These are phyloP conservation scores for Vombatus ursinus DNA, from an alignment of 2,113 vertebrate species.

Conservation along the genomic window DNA sequence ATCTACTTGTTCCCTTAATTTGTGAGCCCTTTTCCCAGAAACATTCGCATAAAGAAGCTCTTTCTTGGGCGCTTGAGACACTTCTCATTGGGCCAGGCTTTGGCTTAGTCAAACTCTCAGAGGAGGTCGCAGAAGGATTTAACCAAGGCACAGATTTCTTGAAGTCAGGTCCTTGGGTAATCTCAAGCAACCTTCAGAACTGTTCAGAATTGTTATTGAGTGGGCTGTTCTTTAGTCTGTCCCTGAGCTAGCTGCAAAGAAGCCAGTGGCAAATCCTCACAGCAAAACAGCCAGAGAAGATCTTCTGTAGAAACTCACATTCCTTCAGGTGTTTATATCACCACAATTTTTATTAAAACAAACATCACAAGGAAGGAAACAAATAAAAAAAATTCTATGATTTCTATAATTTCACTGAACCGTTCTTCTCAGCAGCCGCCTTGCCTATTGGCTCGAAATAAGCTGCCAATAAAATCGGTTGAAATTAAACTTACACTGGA, in stretches of 20 bases:
- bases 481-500: slow-evolving; percentile 71
- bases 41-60: slow-evolving; percentile 20
- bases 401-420: slow-evolving; percentile 55
- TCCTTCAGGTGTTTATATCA: slow-evolving; percentile 51
- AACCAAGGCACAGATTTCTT: not conserved
- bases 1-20: slow-evolving; percentile 23
- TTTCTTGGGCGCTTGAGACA: not conserved
- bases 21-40: slow-evolving; percentile 41
- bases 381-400: slow-evolving; percentile 27
- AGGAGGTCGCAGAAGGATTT: slow-evolving; percentile 43
- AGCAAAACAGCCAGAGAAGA: not conserved
- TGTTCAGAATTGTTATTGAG: accelerated
- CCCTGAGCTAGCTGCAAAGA: not conserved
- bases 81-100: not conserved
- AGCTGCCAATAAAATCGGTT: slow-evolving; percentile 79
- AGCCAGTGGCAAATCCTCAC: not conserved
- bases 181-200: not conserved
- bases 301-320: not conserved
- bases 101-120: not conserved
- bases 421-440: slow-evolving; percentile 60
- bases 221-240: not conserved
- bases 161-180: not conserved
- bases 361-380: slow-evolving; percentile 58
- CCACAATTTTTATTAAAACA: slow-evolving; percentile 62
- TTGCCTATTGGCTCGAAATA: slow-evolving; percentile 75